A percentile compares a stretch with the other conserved stretches of the same genome.
These are phyloP conservation scores for Chionis minor DNA, from an alignment of 2,113 vertebrate species.

Conservation along the genomic window DNA sequence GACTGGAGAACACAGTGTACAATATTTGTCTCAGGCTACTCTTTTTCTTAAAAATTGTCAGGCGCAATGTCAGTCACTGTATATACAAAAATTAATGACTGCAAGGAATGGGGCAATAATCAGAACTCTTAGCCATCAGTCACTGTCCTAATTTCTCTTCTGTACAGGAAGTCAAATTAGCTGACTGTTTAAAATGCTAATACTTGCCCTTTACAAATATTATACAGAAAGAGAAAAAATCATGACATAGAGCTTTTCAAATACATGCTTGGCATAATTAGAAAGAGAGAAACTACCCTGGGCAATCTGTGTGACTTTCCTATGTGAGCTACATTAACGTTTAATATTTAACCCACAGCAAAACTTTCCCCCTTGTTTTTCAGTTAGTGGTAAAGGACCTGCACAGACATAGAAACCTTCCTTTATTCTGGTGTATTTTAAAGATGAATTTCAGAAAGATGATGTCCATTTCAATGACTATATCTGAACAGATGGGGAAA, in stretches of 20 bases:
- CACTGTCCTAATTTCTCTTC: conserved; percentile 34
- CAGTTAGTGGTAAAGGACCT: neutral
- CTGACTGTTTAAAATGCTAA: conserved; percentile 67
- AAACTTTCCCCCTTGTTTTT: neutral
- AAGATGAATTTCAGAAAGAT: neutral
- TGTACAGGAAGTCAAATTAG: conserved; percentile 27
- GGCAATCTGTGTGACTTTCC: neutral
- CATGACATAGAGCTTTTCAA: neutral
- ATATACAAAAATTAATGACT: neutral
- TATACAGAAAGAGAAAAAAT: neutral
- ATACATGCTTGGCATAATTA: neutral
- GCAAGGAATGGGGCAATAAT: neutral
- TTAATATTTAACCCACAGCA: neutral
- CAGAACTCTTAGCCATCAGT: conserved; percentile 17
- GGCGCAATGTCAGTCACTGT: neutral
- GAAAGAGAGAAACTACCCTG: neutral
- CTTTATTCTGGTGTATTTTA: neutral
- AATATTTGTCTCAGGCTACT: neutral
- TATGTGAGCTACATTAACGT: neutral
- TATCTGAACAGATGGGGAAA: neutral
- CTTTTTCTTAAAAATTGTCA: neutral
- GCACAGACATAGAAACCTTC: neutral
- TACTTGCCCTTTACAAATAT: conserved; percentile 51
- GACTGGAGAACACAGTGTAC: neutral
- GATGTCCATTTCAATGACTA: neutral